Base-by-base conservation (phyloP, 1,140 invertebrate species). In the Neelides sp. region DNA sequence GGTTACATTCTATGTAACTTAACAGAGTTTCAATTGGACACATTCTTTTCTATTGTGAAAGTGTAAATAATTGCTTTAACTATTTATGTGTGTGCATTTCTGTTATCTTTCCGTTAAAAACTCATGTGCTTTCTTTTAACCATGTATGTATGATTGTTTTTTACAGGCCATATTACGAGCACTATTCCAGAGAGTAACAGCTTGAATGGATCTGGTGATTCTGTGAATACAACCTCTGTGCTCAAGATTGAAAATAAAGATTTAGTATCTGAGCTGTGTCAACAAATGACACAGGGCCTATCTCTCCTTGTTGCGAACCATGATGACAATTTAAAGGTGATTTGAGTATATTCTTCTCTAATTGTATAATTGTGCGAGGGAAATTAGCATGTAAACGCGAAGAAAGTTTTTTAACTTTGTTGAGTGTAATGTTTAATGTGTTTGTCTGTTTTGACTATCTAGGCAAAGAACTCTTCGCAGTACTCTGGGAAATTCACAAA, bases 261-360 rank as follows among this genome's bases (percentile, higher is more conserved):
- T 50, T 50, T 55, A 27, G 85, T 91, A 19, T 83, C 83, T 55
- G 82, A 84, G 51, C 78, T 90, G 73, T 91, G 86, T 69, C 83
- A 89, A 66, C 84, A 92, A 64, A 71, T 92, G 27, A 83, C 83
- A 27, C 81, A 82, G 65, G 86, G 85, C 15, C 70, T 92, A 15
- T 81, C 81, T 26, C 71, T 87, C 50, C 73, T 91, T 4, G 80
- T 80, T 2, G 78, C 78, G 54, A 80, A 71, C 59, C 81, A 80
- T 58, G 76, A 78, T 44, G 73, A 79, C 47, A 15, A 36, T 36
- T 10, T 45, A 19, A 27, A 4, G 13, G 15, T 49, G 15, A 22
- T 3, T 50, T 17, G 12, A 13, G n/a, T 27, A 34, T 17, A 48
- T 12, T 39, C 28, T n/a, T 22, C 13, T 35, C 48, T 51, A 51